Evolutionary conservation across 2,888 invertebrate species (phyloP).

Genomic region (Rotaria macrura): DNA sequence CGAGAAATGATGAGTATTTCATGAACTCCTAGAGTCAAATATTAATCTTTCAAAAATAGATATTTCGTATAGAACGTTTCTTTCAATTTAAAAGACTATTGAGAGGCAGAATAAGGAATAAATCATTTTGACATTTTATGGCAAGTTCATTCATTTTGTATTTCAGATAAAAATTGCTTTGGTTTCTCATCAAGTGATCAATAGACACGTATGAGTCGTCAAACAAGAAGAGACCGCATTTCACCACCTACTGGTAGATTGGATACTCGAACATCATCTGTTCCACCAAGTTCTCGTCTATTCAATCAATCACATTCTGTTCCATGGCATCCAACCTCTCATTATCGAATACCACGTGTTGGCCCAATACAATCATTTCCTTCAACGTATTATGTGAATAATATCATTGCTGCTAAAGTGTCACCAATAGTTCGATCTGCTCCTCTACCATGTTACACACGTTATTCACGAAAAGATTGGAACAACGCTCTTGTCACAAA

Average conservation of each 20-base stretch:
- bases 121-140: no score
- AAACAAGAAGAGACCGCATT: neutral
- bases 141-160: no score
- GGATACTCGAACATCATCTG: slow-evolving; percentile 22
- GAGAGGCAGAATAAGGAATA: no score
- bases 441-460: slow-evolving; percentile 60
- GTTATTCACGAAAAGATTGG: slow-evolving; percentile 82
- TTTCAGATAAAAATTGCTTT: slow-evolving; percentile 18
- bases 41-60: no score
- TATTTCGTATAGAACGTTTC: no score
- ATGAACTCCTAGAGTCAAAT: no score
- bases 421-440: slow-evolving; percentile 50
- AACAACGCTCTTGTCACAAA: slow-evolving; percentile 65
- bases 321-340: slow-evolving; percentile 27
- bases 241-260: slow-evolving; percentile 27
- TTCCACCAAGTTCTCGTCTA: slow-evolving; percentile 22
- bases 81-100: no score
- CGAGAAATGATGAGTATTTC: no score
- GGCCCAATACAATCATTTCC: slow-evolving; percentile 18
- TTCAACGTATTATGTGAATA: slow-evolving; percentile 25
- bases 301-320: slow-evolving; percentile 20
- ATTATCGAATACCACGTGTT: slow-evolving; percentile 26
- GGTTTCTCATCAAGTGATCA: slow-evolving; percentile 26
- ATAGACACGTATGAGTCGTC: slow-evolving; percentile 29
- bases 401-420: slow-evolving; percentile 36